These are phyloP conservation scores for Poecilus cupreus DNA, from an alignment of 2,888 invertebrate species.

Conservation along the genomic window DNA sequence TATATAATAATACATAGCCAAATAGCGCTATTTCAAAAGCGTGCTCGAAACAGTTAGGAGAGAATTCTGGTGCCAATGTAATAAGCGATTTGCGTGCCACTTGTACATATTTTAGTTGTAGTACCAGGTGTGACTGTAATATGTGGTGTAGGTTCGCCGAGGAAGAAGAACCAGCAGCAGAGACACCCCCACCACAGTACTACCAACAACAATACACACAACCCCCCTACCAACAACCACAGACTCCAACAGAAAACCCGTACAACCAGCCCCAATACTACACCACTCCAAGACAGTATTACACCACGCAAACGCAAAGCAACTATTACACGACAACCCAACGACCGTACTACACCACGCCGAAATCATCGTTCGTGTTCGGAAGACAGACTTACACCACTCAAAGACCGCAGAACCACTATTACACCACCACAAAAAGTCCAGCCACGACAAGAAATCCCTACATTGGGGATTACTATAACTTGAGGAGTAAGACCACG, in stretches of 20 bases:
- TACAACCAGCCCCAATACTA: constrained; percentile 59
- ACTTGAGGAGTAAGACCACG: constrained; percentile 74
- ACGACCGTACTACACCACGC: constrained; percentile 58
- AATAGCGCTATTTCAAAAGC: too few relatives aligned
- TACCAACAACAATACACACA: neutral
- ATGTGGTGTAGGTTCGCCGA: constrained; percentile 67
- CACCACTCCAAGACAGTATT: constrained; percentile 60
- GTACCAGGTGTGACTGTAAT: neutral
- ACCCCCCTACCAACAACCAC: neutral
- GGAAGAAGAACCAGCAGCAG: constrained; percentile 64
- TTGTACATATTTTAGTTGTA: too few relatives aligned
- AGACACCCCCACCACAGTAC: neutral
- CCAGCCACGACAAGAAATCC: constrained; percentile 75
- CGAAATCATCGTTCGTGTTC: constrained; percentile 59
- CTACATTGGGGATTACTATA: constrained; percentile 73
- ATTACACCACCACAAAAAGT: constrained; percentile 61
- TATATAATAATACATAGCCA: too few relatives aligned
- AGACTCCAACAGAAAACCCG: constrained; percentile 43
- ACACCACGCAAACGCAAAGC: constrained; percentile 51
- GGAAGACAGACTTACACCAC: constrained; percentile 63
- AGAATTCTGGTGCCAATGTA: too few relatives aligned
- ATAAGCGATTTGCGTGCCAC: too few relatives aligned
- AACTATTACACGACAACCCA: constrained; percentile 61
- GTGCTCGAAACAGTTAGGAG: too few relatives aligned
- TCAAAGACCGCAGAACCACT: constrained; percentile 60